These are phyloP conservation scores for Amniataba percoides DNA, from an alignment of 2,797 vertebrate species.

Conservation along the genomic window DNA sequence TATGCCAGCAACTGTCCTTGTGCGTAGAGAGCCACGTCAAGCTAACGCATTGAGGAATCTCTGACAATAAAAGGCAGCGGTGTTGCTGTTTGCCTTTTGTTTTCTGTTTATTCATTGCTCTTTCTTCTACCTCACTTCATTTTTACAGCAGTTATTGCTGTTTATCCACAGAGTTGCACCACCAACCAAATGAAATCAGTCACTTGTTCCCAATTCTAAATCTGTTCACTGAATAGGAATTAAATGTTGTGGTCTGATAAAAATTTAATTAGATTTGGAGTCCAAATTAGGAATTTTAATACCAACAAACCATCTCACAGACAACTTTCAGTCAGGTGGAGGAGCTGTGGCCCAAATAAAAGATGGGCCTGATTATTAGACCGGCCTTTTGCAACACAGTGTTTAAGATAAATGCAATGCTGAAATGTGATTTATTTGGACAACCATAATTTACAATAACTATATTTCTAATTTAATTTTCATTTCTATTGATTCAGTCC, in stretches of 20 bases:
- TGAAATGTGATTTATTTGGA: too few species aligned
- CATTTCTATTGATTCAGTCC: neutral
- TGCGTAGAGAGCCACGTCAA: conserved; percentile 58
- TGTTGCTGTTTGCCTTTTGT: conserved; percentile 7
- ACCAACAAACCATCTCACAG: too few species aligned
- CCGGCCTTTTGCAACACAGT: too few species aligned
- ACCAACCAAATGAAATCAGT: conserved; percentile 4
- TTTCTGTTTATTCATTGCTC: conserved; percentile 18
- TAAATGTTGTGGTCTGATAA: neutral
- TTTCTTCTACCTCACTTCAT: conserved; percentile 1
- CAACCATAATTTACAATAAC: too few species aligned
- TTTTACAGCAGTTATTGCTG: neutral
- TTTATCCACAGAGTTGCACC: conserved; percentile 1
- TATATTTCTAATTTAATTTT: too few species aligned
- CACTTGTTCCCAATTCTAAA: neutral
- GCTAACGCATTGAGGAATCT: conserved; percentile 53
- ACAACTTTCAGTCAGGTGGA: too few species aligned
- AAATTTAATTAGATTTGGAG: too few species aligned
- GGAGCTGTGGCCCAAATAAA: neutral
- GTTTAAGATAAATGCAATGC: neutral
- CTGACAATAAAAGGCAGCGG: conserved; percentile 27
- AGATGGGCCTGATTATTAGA: neutral
- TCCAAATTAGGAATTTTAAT: too few species aligned
- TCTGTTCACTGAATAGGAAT: neutral
- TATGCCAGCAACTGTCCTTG: conserved; percentile 66